A percentile compares a stretch with the other conserved stretches of the same genome.
These are phyloP conservation scores for Nesoenas mayeri DNA, from an alignment of 2,113 vertebrate species.

Conservation along the genomic window DNA sequence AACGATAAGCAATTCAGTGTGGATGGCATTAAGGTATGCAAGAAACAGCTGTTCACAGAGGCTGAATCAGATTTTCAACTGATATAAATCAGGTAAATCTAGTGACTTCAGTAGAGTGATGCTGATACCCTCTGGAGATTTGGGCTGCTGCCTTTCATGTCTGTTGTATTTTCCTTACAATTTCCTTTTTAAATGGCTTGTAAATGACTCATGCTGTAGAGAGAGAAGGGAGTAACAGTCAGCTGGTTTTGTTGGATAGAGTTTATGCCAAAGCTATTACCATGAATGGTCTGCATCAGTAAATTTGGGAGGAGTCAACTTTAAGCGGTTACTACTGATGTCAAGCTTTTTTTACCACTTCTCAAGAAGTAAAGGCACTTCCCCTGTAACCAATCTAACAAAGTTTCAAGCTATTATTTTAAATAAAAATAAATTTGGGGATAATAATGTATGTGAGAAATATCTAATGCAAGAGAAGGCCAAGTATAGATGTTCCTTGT, in stretches of 20 bases:
- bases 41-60: background rate
- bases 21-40: background rate
- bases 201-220: background rate
- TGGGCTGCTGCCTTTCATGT: background rate
- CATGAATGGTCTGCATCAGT: background rate
- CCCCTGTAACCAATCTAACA: background rate
- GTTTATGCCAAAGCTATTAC: background rate
- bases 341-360: background rate
- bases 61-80: background rate
- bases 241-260: background rate
- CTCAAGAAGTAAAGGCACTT: background rate
- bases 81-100: background rate
- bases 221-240: background rate
- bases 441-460: background rate
- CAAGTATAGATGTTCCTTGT: background rate
- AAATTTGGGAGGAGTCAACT: background rate
- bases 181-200: background rate
- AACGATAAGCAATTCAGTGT: background rate
- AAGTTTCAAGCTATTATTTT: background rate
- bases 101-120: background rate
- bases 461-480: background rate
- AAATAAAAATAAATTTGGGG: background rate
- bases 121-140: background rate
- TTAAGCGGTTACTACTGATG: background rate
- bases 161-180: background rate